Evolutionary conservation across 1,140 invertebrate species (phyloP), one percentile per base, ranked within the genome.

Genomic region (Latrodectus geometricus): DNA sequence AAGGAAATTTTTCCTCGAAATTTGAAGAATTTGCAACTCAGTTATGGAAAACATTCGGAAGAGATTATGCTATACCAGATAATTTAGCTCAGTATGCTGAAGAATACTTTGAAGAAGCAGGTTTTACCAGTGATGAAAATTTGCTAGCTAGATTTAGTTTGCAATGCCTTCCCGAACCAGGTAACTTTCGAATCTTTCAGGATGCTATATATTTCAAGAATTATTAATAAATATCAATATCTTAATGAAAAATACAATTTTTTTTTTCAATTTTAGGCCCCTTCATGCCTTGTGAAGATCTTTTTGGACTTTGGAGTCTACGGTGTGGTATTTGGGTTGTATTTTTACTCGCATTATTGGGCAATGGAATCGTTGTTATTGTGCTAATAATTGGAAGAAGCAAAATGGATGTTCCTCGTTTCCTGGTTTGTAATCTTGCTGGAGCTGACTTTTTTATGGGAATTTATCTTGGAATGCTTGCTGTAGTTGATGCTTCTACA

Each of bases 221-320:
- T 66, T 66, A 17, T 3, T 35, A 35, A 35, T 1, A 4, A 15
- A 65, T 15, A 65, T 65, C 12, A 65, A 65, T 65, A 65, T 14
- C 12, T 14, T n/a, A 2, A 2, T 35, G 35, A 35, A 65, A 65
- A 65, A 14, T 65, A 3, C 20, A 69, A 1, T 2, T 74, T 9
- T 8, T 49, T 15, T 52, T 17, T 69, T 52, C n/a, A 12, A 21
- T 86, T 86, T 49, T 92, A 94, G 97, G 97, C 87, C 97, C 98
- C 0, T 99, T 99, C 91, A 92, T 98, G 89, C 98, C 98, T 0
- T 99, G 98, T 90, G 95, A 96, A 90, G 97, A 99, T 91, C 92
- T 99, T 65, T 98, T 99, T 91, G 97, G 98, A 89, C 99, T 97
- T 97, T 99, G 97, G 98, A 97, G 97, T 1, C 92, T 99, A 77